Conservation (phyloP, 1,140 invertebrate species). For the Brachionus sp. region DNA sequence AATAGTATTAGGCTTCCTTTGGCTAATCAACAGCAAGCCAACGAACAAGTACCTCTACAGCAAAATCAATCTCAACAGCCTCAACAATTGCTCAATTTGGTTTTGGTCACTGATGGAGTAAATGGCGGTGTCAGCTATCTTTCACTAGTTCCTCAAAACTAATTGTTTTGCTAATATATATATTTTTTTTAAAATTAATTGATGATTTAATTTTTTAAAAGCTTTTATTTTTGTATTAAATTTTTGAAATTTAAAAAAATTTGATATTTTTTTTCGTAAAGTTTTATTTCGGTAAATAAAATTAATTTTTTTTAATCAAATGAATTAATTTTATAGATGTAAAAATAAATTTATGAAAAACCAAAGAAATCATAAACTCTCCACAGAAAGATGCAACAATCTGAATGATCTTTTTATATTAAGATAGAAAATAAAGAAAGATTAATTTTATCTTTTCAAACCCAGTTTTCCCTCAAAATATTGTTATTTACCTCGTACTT, state of each 20-base stretch:
- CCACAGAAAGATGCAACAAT: not conserved
- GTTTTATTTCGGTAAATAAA: not conserved
- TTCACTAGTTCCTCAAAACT: constrained; percentile 27
- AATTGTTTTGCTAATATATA: not conserved
- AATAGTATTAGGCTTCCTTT: not conserved
- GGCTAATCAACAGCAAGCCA: not conserved
- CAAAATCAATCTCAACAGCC: constrained; percentile 24
- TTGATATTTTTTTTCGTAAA: not conserved
- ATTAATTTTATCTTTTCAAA: not conserved
- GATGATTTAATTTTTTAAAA: not conserved
- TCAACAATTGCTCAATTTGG: constrained; percentile 31
- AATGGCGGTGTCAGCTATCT: constrained; percentile 42
- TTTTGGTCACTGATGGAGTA: constrained; percentile 35
- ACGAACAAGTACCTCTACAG: not conserved
- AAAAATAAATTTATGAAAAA: not conserved
- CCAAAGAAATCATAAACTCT: not conserved
- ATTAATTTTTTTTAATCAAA: not conserved
- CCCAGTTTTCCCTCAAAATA: not conserved
- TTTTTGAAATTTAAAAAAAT: not conserved
- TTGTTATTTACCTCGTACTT: not conserved
- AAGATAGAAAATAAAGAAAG: not conserved
- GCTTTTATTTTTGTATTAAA: not conserved
- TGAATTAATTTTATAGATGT: not conserved
- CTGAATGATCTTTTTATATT: not conserved
- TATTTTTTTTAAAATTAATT: not conserved